Base-by-base conservation (phyloP, 2,888 invertebrate species). In the Phortica magna region DNA sequence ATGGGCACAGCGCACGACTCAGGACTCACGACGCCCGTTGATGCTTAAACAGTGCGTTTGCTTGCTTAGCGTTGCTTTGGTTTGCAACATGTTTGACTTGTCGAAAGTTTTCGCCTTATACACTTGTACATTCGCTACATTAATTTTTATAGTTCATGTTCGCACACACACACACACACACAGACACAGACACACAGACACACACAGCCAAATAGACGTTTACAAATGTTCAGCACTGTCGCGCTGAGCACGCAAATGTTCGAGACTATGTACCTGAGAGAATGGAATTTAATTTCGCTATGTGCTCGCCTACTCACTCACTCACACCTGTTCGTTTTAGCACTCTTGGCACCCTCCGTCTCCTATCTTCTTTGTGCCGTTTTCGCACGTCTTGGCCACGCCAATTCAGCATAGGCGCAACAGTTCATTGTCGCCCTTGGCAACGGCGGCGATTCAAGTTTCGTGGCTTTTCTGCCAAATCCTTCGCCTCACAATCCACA, bases 51-150 rank as follows among this genome's bases (percentile, higher is more conserved):
- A 72, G 67, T 80, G 76, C 73, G 76, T 83, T 74, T 64, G 78
- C 68, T 61, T 42, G 79, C 19, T 78, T 77, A 76, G 78, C 80
- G 80, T 75, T 71, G 74, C 74, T 81, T 55, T 74, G 78, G 80
- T 76, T 80, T 48, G 7, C 14, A 48, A 14, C 9, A 48, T 48
- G 48, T 48, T 48, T 48, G 7, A 48, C 48, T 48, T 48, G 31
- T 31, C 31, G 31, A 31, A 31, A 31, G 31, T 31, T 31, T 31
- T 4, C 31, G 31, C 31, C 31, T 31, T 31, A 4, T 31, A 31
- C 31, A 31, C 31, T 31, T 31, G 31, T 31, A 31, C 31, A 31
- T 31, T 31, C 31, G 31, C 31, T 4, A 31, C 31, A 31, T 31
- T 31, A 31, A 31, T 31, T 31, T 31, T 31, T 31, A 31, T 31